Conservation (phyloP, 2,888 invertebrate genomes). For the Harmothoe impar region DNA sequence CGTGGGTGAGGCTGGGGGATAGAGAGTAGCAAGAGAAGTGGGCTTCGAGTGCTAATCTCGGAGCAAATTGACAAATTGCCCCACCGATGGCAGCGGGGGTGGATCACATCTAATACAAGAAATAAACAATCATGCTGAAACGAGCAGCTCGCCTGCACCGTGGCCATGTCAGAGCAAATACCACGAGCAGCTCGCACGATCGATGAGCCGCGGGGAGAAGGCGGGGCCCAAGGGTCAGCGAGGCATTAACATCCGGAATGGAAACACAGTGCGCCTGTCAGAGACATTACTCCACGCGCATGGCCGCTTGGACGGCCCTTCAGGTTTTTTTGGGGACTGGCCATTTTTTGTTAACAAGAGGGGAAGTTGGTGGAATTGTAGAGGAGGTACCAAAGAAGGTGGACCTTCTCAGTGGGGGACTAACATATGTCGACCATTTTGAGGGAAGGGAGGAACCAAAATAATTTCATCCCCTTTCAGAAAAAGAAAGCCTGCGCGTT, state of each 20-base stretch:
- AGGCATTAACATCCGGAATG: constrained; percentile 61
- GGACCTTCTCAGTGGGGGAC: no score
- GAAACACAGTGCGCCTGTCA: constrained; percentile 62
- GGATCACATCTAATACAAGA: constrained; percentile 61
- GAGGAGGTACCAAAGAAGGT: no score
- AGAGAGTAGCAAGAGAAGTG: not conserved
- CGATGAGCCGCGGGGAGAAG: constrained; percentile 20
- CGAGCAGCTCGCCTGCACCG: constrained; percentile 58
- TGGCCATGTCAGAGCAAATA: constrained; percentile 56
- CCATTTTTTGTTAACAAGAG: no score
- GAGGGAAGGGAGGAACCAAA: no score
- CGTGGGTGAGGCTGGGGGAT: not conserved
- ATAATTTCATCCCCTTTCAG: no score
- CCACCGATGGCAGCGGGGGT: constrained; percentile 38
- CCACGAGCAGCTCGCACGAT: constrained; percentile 40
- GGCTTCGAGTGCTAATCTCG: constrained; percentile 51
- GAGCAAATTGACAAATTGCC: constrained; percentile 61
- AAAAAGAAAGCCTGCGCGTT: no score
- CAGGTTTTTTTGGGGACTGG: no score
- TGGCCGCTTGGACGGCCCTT: not conserved
- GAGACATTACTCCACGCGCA: constrained; percentile 38
- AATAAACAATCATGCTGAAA: constrained; percentile 63
- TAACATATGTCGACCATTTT: no score
- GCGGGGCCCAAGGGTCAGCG: constrained; percentile 37
- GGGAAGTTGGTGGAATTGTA: no score